Evolutionary conservation across 2,113 vertebrate genomes (phyloP).

Genomic region (Meleagris gallopavo): DNA sequence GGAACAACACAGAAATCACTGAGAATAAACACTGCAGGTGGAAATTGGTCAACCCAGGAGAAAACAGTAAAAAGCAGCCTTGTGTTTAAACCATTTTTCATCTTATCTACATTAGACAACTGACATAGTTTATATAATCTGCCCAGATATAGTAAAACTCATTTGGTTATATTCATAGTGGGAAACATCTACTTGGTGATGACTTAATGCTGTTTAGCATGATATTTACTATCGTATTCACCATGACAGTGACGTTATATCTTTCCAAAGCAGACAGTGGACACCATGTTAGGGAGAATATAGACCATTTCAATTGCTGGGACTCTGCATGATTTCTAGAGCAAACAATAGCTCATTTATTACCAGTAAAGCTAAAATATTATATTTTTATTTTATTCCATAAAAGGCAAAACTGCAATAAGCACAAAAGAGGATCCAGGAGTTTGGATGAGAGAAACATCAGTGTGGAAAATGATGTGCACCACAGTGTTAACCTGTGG

Average conservation of each 20-base stretch:
- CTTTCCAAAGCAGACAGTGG: not conserved
- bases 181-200: conserved; percentile 6
- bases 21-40: not conserved
- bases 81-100: not conserved
- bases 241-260: not conserved
- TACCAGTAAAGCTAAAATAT: not conserved
- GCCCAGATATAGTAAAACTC: not conserved
- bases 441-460: not conserved
- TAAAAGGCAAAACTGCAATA: not conserved
- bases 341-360: not conserved
- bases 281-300: not conserved
- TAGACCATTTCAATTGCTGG: not conserved
- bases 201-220: not conserved
- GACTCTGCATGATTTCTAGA: not conserved
- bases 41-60: not conserved
- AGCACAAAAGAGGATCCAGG: not conserved
- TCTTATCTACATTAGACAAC: not conserved
- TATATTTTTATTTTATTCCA: not conserved
- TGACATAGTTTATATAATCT: not conserved
- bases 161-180: not conserved
- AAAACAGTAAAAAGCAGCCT: not conserved
- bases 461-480: not conserved
- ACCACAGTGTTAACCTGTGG: not conserved
- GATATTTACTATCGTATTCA: not conserved
- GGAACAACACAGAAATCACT: not conserved